phyloP scores from a whole-genome alignment of 2,888 invertebrate genomes.

The Morpho deidamia region DNA sequence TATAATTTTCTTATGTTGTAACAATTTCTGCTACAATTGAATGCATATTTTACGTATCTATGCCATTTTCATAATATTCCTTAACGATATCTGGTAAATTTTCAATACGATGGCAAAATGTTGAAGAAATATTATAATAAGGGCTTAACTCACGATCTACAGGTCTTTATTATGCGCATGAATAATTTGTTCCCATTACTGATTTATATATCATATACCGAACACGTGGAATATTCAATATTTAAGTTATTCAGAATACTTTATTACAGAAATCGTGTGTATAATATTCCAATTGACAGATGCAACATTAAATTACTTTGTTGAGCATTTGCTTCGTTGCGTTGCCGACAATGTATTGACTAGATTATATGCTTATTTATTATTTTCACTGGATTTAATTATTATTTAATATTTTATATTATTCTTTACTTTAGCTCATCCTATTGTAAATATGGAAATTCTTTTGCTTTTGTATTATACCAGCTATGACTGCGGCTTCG shows the following conservation, averaged over 20 bases:
- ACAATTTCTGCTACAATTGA: neutral
- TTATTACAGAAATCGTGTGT: constrained; percentile 5
- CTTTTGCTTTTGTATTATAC: too few relatives aligned
- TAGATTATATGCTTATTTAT: too few relatives aligned
- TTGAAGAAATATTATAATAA: constrained; percentile 46
- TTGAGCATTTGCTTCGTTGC: too few relatives aligned
- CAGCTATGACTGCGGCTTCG: too few relatives aligned
- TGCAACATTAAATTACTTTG: too few relatives aligned
- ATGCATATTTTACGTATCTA: constrained; percentile 5
- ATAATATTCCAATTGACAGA: neutral
- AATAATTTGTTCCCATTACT: constrained; percentile 71
- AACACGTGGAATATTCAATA: constrained; percentile 48
- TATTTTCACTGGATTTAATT: too few relatives aligned
- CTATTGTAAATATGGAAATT: too few relatives aligned
- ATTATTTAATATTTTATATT: too few relatives aligned
- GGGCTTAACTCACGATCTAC: constrained; percentile 56
- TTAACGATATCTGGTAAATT: constrained; percentile 11
- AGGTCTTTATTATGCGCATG: constrained; percentile 72
- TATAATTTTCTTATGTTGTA: neutral
- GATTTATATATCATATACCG: constrained; percentile 69
- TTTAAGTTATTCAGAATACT: constrained; percentile 44
- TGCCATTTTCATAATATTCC: constrained; percentile 13
- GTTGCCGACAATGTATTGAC: too few relatives aligned
- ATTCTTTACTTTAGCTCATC: too few relatives aligned
- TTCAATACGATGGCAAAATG: constrained; percentile 37